Base-by-base conservation (phyloP, 2,797 vertebrate species). In the Naso thynnoides region DNA sequence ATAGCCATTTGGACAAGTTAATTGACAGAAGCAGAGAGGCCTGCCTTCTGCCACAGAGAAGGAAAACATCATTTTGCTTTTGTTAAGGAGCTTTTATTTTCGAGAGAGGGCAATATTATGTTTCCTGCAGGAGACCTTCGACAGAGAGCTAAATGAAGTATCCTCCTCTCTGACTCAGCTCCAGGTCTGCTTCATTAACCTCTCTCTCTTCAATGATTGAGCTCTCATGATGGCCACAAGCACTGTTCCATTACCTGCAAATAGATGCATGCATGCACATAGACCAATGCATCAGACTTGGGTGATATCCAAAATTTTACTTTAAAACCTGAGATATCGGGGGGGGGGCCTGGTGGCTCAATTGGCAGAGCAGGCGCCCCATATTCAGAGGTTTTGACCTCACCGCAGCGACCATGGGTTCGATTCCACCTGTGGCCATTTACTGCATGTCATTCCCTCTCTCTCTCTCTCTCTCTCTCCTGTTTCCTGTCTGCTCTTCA, bases 1-100 rank as follows among this genome's bases (percentile, higher is more conserved):
- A 86, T 79, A 81, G 78, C 73, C 71, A 73, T 84, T 90, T 82
- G 74, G 72, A 88, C 66, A 55, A 74, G 82, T 87, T 86, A 86
- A 90, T 79, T 84, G 85, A 85, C 63, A 70, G 73, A 78, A 77
- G 64, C 65, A 56, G 72, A 74, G 63, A 85, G 68, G 59, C 41
- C 76, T 72, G 76, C 38, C 77, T 81, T 81, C 73, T 70, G 73
- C 64, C 70, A 58, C 42, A 55, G 64, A 73, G 78, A 72, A 78
- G 61, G 58, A 72, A 89, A 89, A 78, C 81, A 78, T 78, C 2
- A 81, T 85, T 88, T 83, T 39, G 47, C 65, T 81, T 84, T 87
- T 79, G 65, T 88, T 81, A 78, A 78, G 44, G 26, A 78, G 78
- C 62, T 84, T 83, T 81, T 73, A 66, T 87, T 81, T 89, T 81